phyloP scores from a whole-genome alignment of 2,888 invertebrate genomes.

The Petrolisthes manimaculis region DNA sequence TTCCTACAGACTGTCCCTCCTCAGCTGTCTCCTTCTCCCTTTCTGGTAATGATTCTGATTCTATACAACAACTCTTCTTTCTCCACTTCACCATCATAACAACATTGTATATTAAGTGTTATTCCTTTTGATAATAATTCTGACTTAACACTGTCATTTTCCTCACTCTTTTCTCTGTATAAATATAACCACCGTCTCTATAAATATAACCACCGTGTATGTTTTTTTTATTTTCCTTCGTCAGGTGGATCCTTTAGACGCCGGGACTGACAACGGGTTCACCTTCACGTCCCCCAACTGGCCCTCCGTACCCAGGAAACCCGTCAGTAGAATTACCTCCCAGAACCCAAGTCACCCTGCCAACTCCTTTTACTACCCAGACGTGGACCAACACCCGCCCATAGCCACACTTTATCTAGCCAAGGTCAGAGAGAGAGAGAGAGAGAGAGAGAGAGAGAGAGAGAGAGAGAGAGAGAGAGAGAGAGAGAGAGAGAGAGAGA shows the following conservation, averaged over 20 bases:
- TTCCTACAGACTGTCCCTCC: constrained; percentile 1
- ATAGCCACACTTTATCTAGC: constrained; percentile 92
- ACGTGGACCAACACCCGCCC: constrained; percentile 86
- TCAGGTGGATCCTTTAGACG: constrained; percentile 90
- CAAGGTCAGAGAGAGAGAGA: constrained; percentile 76
- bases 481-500: constrained; percentile 10
- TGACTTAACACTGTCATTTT: background rate
- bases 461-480: constrained; percentile 1
- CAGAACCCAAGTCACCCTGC: constrained; percentile 92
- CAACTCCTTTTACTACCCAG: constrained; percentile 93
- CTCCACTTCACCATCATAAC: too few relatives aligned
- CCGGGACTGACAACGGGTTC: constrained; percentile 94
- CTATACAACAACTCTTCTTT: too few relatives aligned
- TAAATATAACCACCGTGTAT: background rate
- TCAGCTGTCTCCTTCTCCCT: background rate
- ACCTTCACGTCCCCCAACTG: constrained; percentile 97
- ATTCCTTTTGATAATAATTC: too few relatives aligned
- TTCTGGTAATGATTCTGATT: too few relatives aligned
- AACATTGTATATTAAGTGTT: too few relatives aligned
- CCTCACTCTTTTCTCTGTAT: background rate
- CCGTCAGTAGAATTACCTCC: constrained; percentile 89
- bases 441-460: background rate
- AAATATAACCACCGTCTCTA: background rate
- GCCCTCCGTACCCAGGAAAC: constrained; percentile 90
- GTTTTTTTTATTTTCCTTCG: background rate